A percentile compares a stretch with the other conserved stretches of the same genome.
Conservation (phyloP, 1,140 invertebrate species). For the Bombus consobrinus region DNA sequence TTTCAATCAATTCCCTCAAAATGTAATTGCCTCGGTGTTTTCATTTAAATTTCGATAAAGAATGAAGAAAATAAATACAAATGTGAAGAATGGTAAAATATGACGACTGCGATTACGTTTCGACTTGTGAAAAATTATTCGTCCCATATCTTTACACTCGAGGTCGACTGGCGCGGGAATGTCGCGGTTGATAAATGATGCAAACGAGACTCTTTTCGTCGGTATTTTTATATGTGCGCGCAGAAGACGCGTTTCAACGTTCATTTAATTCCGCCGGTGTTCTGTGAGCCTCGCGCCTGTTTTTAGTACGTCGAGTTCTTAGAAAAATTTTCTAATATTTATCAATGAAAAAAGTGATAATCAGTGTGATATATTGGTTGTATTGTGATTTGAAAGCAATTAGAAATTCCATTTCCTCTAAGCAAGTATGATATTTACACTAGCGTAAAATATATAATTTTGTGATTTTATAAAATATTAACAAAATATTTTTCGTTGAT, state of each 20-base stretch:
- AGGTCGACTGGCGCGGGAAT: slow-evolving; percentile 9
- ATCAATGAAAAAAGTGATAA: not conserved
- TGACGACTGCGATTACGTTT: not conserved
- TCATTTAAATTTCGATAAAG: too few relatives aligned
- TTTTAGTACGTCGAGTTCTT: not conserved
- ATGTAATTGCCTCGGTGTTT: not conserved
- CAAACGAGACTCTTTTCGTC: slow-evolving; percentile 1
- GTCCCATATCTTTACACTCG: not conserved
- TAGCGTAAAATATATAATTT: not conserved
- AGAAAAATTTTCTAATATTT: not conserved
- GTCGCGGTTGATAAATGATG: slow-evolving; percentile 16
- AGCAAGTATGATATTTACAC: not conserved
- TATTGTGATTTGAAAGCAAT: not conserved
- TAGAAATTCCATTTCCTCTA: not conserved
- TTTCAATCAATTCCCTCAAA: not conserved
- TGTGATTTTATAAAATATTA: not conserved
- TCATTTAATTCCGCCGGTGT: too few relatives aligned
- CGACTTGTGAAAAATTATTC: not conserved
- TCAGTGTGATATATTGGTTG: too few relatives aligned
- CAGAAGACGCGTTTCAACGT: not conserved
- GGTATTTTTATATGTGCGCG: not conserved
- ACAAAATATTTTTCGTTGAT: not conserved
- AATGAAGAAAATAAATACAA: not conserved
- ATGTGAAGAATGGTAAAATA: not conserved
- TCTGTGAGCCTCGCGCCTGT: too few relatives aligned